Evolutionary conservation across 2,113 vertebrate genomes (phyloP).

Genomic region (Amphiprion percula): DNA sequence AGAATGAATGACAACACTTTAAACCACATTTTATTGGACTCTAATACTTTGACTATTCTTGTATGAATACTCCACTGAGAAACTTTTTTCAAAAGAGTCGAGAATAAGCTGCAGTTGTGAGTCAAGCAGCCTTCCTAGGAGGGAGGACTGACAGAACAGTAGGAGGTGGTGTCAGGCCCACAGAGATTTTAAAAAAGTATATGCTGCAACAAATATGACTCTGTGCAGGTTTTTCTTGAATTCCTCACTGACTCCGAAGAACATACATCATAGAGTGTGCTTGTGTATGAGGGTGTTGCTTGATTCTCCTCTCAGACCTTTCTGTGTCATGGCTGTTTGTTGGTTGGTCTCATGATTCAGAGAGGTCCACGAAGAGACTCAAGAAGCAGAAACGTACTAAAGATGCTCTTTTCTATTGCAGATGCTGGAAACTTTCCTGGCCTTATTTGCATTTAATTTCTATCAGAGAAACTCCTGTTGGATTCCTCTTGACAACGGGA

Average conservation of each 20-base stretch:
- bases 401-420: constrained; percentile 16
- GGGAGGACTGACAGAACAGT: constrained; percentile 53
- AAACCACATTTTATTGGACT: constrained; percentile 26
- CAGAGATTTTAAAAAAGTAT: constrained; percentile 66
- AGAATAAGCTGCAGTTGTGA: constrained; percentile 58
- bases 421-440: constrained; percentile 26
- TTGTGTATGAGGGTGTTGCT: constrained; percentile 45
- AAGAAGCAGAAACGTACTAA: constrained; percentile 30
- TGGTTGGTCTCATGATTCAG: constrained; percentile 47
- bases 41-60: constrained; percentile 44
- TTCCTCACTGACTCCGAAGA: constrained; percentile 51
- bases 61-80: constrained; percentile 26
- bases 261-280: constrained; percentile 52
- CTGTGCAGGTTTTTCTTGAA: constrained; percentile 48
- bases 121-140: constrained; percentile 57
- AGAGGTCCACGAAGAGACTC: constrained; percentile 31
- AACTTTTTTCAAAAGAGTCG: constrained; percentile 60
- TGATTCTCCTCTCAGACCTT: constrained; percentile 58
- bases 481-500: constrained; percentile 14
- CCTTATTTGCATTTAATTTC: constrained; percentile 44
- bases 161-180: constrained; percentile 69
- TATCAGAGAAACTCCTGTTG: background rate
- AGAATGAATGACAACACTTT: background rate
- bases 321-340: constrained; percentile 33
- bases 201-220: constrained; percentile 66